Percentiles rank a stretch among this genome's conserved stretches.
These are phyloP conservation scores for Brevimyrus niger DNA, from an alignment of 2,113 vertebrate species.

Conservation along the genomic window DNA sequence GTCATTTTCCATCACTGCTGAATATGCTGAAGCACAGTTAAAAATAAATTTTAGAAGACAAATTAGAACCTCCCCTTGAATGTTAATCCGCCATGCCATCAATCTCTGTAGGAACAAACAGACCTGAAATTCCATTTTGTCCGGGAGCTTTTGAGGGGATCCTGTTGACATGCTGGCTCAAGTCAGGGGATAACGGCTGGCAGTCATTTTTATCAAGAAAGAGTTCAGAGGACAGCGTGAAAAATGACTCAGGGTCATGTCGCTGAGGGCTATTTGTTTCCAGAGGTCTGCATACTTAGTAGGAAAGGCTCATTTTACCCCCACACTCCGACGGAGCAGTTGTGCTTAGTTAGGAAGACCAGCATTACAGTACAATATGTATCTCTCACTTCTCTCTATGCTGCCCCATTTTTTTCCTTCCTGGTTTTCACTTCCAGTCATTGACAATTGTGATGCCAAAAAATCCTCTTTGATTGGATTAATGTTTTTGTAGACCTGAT, in stretches of 20 bases:
- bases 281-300: background rate
- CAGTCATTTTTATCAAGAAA: background rate
- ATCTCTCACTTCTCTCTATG: background rate
- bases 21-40: background rate
- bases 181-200: background rate
- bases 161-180: background rate
- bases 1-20: background rate
- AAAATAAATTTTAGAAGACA: background rate
- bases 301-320: background rate
- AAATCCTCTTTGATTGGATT: background rate
- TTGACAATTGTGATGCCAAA: background rate
- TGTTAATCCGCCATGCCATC: background rate
- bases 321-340: background rate
- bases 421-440: background rate
- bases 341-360: background rate
- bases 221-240: background rate
- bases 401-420: background rate
- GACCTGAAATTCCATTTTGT: background rate
- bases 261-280: background rate
- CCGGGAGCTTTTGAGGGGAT: background rate
- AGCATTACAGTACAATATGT: background rate
- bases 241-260: background rate
- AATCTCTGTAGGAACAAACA: background rate
- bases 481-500: background rate
- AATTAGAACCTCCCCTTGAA: background rate